Evolutionary conservation across 2,888 invertebrate genomes (phyloP).

Genomic region (Cantharis nigra): DNA sequence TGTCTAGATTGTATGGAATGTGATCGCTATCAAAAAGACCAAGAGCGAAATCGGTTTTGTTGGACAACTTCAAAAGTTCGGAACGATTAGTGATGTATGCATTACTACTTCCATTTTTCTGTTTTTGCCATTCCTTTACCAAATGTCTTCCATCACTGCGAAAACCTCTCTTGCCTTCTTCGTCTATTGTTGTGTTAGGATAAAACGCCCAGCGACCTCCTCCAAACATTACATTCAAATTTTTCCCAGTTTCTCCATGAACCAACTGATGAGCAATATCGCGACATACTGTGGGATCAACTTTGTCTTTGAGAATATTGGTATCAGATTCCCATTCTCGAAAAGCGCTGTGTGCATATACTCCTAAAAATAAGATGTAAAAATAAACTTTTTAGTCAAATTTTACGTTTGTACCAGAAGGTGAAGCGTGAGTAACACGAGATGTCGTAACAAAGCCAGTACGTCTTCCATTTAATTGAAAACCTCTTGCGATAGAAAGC

Average conservation of each 20-base stretch:
- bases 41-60: not conserved
- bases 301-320: slow-evolving; percentile 59
- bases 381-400: not conserved
- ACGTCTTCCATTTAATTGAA: slow-evolving; percentile 66
- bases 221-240: slow-evolving; percentile 76
- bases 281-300: slow-evolving; percentile 61
- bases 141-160: not conserved
- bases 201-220: slow-evolving; percentile 73
- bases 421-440: slow-evolving; percentile 79
- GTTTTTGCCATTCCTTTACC: not conserved
- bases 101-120: not conserved
- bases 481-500: slow-evolving; percentile 71
- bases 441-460: slow-evolving; percentile 78
- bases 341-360: slow-evolving; percentile 73
- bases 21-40: slow-evolving; percentile 4
- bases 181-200: slow-evolving; percentile 59
- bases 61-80: not conserved
- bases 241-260: slow-evolving; percentile 65
- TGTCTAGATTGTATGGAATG: not conserved
- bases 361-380: slow-evolving; percentile 49
- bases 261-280: slow-evolving; percentile 79
- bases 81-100: not conserved
- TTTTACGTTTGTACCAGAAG: slow-evolving; percentile 56
- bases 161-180: slow-evolving; percentile 41
- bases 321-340: slow-evolving; percentile 76